phyloP scores from a whole-genome alignment of 2,113 vertebrate species.

The Hiodon tergisus region DNA sequence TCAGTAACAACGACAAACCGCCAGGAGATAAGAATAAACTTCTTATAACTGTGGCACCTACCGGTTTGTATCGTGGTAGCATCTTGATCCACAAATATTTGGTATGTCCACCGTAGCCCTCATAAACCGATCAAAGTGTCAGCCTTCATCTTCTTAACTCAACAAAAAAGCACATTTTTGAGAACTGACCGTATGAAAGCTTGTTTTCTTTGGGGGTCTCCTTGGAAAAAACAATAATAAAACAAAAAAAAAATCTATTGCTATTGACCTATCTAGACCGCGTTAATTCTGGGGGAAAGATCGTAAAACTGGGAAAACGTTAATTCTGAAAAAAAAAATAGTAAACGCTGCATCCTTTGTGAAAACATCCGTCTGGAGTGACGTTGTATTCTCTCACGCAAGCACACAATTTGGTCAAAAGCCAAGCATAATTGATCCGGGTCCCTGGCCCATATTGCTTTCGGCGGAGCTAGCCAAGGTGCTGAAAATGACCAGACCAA shows the following conservation, averaged over 20 bases:
- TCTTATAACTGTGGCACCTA: conserved; percentile 38
- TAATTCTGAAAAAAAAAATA: not conserved
- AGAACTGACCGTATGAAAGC: too few relatives aligned
- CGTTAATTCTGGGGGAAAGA: not conserved
- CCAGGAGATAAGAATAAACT: not conserved
- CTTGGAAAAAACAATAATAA: not conserved
- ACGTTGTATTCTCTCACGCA: conserved; percentile 13
- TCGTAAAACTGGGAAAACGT: not conserved
- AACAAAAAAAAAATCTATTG: not conserved
- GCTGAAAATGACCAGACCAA: conserved; percentile 48
- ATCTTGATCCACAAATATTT: conserved; percentile 38
- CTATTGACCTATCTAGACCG: too few relatives aligned
- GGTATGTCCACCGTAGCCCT: conserved; percentile 16
- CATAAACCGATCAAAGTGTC: conserved; percentile 9
- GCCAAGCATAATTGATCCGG: not conserved
- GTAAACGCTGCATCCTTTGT: not conserved
- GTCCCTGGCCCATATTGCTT: conserved; percentile 5
- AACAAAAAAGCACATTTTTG: not conserved
- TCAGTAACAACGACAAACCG: not conserved
- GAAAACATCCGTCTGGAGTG: not conserved
- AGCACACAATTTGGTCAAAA: not conserved
- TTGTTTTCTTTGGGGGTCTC: not conserved
- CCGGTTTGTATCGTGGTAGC: conserved; percentile 61
- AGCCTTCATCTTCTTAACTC: not conserved
- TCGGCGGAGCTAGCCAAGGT: conserved; percentile 62